Evolutionary conservation across 1,140 invertebrate genomes (phyloP), one percentile per base, ranked within the genome.

Genomic region (Phthorimaea operculella): DNA sequence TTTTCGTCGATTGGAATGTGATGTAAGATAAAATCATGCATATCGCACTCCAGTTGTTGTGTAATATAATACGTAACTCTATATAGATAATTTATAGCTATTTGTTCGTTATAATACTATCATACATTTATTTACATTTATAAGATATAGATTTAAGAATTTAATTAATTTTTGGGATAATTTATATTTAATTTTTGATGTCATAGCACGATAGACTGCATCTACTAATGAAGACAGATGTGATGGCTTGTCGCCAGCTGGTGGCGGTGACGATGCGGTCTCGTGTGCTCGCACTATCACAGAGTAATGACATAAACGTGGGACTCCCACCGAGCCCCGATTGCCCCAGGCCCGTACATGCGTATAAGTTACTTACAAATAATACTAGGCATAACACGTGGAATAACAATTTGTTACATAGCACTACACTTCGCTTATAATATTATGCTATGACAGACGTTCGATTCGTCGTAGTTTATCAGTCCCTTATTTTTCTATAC

Each of bases 141-240:
- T 6, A 70, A 74, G 64, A 78, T 81, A 79, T 74, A 81, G 69
- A 74, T 76, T 76, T 81, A 81, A 74, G 74, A 74, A 75, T 77
- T 79, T 76, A 83, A 76, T 83, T 83, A 83, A 83, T 84, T 84
- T 84, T 84, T 84, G 81, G 81, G 81, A 84, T 82, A 83, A 83
- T 80, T 81, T 81, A 79, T 79, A 79, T 77, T 76, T 75, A 70
- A 68, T 59, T 75, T 81, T 79, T 76, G 77, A 81, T 79, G 79
- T 83, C 72, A 76, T 76, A 79, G 79, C 79, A 81, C 79, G 81
- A 72, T 54, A 52, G 75, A 69, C 63, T 70, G 72, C 66, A 54
- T 63, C 55, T 39, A 39, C 36, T 39, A n/a, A 12, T 10, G 36
- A 39, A 12, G 36, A 12, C 8, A n/a, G 10, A 39, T 28, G 21